Evolutionary conservation across 92 coral and sea anemone genomes (phyloP).

Genomic region (Isaurus tuberculatus): DNA sequence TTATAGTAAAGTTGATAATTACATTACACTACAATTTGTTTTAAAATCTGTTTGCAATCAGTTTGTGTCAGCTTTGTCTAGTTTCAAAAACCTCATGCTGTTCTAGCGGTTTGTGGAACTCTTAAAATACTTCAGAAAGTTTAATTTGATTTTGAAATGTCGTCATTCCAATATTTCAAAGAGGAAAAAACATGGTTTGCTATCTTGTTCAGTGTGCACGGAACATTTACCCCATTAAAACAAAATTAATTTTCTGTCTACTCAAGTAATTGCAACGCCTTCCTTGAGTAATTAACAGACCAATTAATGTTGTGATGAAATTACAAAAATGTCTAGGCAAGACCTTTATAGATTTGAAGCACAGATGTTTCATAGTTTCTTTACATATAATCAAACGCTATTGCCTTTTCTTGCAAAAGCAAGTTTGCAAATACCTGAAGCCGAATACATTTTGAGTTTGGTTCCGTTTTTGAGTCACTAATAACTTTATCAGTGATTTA

Average conservation of each 20-base stretch:
- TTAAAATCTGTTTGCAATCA: conserved; percentile 3
- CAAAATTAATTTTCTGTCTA: conserved; percentile 38
- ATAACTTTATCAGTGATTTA: background rate
- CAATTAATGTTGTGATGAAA: conserved; percentile 45
- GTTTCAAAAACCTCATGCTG: background rate
- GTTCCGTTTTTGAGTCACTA: background rate
- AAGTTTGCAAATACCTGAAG: background rate
- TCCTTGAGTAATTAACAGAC: conserved; percentile 34
- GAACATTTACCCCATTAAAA: conserved; percentile 32
- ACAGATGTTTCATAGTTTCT: background rate
- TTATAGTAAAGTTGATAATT: background rate
- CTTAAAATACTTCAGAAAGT: background rate
- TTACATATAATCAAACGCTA: background rate
- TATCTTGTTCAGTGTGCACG: background rate
- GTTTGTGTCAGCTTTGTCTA: conserved; percentile 1
- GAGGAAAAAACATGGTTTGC: background rate
- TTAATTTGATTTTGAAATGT: background rate
- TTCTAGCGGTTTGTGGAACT: background rate
- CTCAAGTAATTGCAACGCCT: conserved; percentile 23
- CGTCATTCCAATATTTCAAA: background rate
- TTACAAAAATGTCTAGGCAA: conserved; percentile 18
- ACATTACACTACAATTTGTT: background rate
- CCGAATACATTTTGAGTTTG: background rate
- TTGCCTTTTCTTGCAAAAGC: background rate
- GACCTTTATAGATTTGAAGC: background rate